A percentile compares a stretch with the other conserved stretches of the same genome.
phyloP scores from a whole-genome alignment of 2,113 vertebrate species.

The Sula dactylatra region DNA sequence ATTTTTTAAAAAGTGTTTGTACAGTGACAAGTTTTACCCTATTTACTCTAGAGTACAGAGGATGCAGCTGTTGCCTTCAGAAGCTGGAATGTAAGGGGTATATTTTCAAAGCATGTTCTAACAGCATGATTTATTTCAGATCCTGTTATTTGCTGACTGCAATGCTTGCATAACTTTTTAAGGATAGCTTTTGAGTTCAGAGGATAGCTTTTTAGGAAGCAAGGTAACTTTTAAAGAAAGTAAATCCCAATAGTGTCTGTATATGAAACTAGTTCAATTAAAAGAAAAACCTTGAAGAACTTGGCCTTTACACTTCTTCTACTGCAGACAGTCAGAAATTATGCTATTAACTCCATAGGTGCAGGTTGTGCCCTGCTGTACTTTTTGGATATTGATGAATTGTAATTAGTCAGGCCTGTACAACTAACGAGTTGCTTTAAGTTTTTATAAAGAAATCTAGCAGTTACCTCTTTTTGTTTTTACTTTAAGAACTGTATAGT shows the following conservation, averaged over 20 bases:
- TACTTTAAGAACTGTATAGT: neutral
- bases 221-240: neutral
- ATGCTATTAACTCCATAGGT: neutral
- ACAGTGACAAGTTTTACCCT: neutral
- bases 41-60: neutral
- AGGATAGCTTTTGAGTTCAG: neutral
- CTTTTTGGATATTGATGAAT: neutral
- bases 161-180: neutral
- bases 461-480: neutral
- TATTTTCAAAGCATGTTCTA: neutral
- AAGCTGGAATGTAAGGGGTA: neutral
- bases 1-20: neutral
- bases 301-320: neutral
- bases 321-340: neutral
- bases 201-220: neutral
- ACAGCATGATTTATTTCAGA: neutral
- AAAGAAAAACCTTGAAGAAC: neutral
- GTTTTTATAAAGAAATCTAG: neutral
- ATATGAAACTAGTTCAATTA: neutral
- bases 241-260: neutral
- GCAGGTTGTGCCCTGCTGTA: neutral
- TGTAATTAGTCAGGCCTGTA: neutral
- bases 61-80: neutral
- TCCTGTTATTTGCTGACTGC: neutral
- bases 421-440: neutral